Percentiles rank a stretch among this genome's conserved stretches.
These are phyloP conservation scores for Pipistrellus nathusii DNA, from an alignment of 2,797 vertebrate genomes.

Conservation along the genomic window DNA sequence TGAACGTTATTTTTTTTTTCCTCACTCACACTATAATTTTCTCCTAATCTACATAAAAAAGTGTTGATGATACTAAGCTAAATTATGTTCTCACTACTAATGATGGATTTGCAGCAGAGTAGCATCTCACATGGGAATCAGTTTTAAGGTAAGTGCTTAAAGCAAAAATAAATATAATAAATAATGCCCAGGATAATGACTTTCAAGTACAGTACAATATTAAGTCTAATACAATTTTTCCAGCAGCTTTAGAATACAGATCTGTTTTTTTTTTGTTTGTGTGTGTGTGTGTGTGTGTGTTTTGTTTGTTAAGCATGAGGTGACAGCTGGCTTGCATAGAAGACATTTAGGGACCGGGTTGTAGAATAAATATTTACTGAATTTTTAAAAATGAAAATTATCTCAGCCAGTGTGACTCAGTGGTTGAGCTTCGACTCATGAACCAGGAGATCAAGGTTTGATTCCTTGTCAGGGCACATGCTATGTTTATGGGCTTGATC, in stretches of 20 bases:
- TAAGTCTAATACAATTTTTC: not conserved
- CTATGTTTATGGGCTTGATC: too few relatives aligned
- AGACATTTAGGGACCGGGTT: not conserved
- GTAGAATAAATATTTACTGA: not conserved
- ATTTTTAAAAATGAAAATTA: slow-evolving; percentile 19
- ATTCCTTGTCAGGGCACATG: too few relatives aligned
- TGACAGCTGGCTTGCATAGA: not conserved
- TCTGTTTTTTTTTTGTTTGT: not conserved
- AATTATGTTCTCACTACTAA: not conserved
- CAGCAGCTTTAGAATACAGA: not conserved
- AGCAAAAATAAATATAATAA: slow-evolving; percentile 30
- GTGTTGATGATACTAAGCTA: not conserved
- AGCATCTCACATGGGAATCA: not conserved
- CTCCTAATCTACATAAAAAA: slow-evolving; percentile 21
- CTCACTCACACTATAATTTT: not conserved
- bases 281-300: too few relatives aligned
- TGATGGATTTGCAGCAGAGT: not conserved
- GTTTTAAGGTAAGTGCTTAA: not conserved
- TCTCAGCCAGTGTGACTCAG: too few relatives aligned
- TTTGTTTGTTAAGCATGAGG: not conserved
- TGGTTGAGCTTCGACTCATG: too few relatives aligned
- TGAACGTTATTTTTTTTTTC: not conserved
- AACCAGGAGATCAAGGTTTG: too few relatives aligned
- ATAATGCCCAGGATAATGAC: not conserved
- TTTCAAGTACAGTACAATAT: not conserved